phyloP scores from a whole-genome alignment of 2,113 vertebrate genomes.

The Blennius ocellaris region DNA sequence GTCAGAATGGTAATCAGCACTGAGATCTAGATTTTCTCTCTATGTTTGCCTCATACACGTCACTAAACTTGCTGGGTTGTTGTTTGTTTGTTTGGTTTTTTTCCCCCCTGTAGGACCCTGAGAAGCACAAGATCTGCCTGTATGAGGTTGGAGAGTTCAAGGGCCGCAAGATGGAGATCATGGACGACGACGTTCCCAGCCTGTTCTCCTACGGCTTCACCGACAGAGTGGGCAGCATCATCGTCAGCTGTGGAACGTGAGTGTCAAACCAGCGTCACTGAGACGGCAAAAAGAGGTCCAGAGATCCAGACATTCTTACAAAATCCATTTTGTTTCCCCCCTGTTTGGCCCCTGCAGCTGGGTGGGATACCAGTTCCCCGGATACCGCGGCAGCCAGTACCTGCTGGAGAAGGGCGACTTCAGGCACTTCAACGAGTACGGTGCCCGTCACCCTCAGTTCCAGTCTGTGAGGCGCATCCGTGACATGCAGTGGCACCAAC shows the following conservation, averaged over 20 bases:
- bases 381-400: constrained; percentile 88
- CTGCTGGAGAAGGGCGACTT: constrained; percentile 88
- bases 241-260: constrained; percentile 87
- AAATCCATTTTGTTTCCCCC: neutral
- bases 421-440: constrained; percentile 87
- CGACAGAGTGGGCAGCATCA: constrained; percentile 86
- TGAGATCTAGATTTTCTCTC: too few species aligned
- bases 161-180: constrained; percentile 90
- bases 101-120: constrained; percentile 77
- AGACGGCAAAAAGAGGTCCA: neutral
- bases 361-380: constrained; percentile 88
- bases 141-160: constrained; percentile 87
- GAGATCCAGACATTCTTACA: neutral
- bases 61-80: neutral
- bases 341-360: constrained; percentile 66
- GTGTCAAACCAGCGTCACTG: constrained; percentile 33
- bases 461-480: constrained; percentile 87
- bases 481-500: constrained; percentile 88
- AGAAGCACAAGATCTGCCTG: constrained; percentile 89
- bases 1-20: constrained; percentile 81
- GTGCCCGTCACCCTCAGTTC: constrained; percentile 83
- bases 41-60: neutral
- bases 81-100: neutral
- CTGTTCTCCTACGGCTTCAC: constrained; percentile 87
- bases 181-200: constrained; percentile 87